Conservation (phyloP, 2,888 invertebrate genomes). For the Diloba caeruleocephala region DNA sequence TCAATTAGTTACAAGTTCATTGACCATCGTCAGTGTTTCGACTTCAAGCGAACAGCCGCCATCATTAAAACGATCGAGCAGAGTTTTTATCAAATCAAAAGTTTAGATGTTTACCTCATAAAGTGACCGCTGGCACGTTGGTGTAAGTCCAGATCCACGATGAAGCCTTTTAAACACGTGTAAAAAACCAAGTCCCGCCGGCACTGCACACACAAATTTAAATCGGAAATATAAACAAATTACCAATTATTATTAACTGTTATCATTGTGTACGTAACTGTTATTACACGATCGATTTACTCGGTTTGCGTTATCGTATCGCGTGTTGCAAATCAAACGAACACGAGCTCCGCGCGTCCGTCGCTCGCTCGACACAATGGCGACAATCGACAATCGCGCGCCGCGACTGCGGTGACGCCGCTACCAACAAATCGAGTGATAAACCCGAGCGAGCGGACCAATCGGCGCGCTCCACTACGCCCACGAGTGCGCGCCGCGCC, state of each 20-base stretch:
- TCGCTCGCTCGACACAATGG: conserved; percentile 82
- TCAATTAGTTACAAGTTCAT: conserved; percentile 66
- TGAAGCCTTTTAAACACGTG: conserved; percentile 84
- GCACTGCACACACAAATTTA: conserved; percentile 66
- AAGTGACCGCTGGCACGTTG: conserved; percentile 94
- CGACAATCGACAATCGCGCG: conserved; percentile 88
- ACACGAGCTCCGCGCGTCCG: conserved; percentile 78
- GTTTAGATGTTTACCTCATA: conserved; percentile 90
- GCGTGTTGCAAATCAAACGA: conserved; percentile 76
- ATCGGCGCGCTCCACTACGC: conserved; percentile 79
- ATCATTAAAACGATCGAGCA: conserved; percentile 25
- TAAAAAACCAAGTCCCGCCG: conserved; percentile 65
- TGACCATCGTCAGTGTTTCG: conserved; percentile 55
- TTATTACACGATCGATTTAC: conserved; percentile 73
- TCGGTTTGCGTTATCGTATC: conserved; percentile 74
- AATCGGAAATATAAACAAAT: conserved; percentile 55
- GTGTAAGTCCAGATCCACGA: conserved; percentile 93
- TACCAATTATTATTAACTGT: conserved; percentile 58
- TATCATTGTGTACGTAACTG: conserved; percentile 66
- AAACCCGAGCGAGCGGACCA: conserved; percentile 79
- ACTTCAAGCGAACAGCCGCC: conserved; percentile 36
- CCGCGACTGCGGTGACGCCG: conserved; percentile 84
- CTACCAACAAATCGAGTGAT: conserved; percentile 87
- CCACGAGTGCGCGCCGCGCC: conserved; percentile 79
- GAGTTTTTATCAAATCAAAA: conserved; percentile 17